Evolutionary conservation across 2,888 invertebrate genomes (phyloP), one percentile per base, ranked within the genome.

Genomic region (Xestobium rufovillosum): DNA sequence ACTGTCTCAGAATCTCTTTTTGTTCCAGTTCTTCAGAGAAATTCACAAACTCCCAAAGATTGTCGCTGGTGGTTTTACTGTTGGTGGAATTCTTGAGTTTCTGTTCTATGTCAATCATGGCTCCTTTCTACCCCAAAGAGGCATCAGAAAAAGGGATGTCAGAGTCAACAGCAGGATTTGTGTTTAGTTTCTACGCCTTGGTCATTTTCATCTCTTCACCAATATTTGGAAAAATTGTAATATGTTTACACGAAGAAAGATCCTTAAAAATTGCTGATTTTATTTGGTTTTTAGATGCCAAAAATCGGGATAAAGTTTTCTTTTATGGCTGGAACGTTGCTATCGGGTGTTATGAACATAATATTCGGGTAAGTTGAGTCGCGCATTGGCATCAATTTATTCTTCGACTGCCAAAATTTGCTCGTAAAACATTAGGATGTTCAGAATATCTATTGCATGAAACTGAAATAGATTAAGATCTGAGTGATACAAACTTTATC

Each of bases 61-160:
- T 78, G 26, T 74, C 77, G 1, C 64, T 81, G 33, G 66, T 69
- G 2, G 76, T 79, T 19, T 62, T 83, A 26, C 77, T 78, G 1
- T 58, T 79, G 8, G 80, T 80, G 30, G 80, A 82, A 60, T 82
- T 83, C 60, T 76, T 80, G 67, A 77, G 79, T 53, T 82, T 79
- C 61, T 80, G 81, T 48, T 78, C 80, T 10, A 81, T 83, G 78
- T 82, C 83, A 31, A 76, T 85, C 39, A 77, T 84, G 73, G 83
- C 83, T 3, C 84, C 84, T 1, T 84, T 84, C 65, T 84, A 82
- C 60, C 83, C 83, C 1, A 65, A 73, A 43, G 82, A 83, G 70
- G 83, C 83, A n/a, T 65, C 70, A 2, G 60, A 59, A 14, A 83
- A 83, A 60, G 83, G 82, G n/a, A 73, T 82, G 54, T 72, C 77